Conservation (phyloP, 2,888 invertebrate genomes). For the Plebejus argus region DNA sequence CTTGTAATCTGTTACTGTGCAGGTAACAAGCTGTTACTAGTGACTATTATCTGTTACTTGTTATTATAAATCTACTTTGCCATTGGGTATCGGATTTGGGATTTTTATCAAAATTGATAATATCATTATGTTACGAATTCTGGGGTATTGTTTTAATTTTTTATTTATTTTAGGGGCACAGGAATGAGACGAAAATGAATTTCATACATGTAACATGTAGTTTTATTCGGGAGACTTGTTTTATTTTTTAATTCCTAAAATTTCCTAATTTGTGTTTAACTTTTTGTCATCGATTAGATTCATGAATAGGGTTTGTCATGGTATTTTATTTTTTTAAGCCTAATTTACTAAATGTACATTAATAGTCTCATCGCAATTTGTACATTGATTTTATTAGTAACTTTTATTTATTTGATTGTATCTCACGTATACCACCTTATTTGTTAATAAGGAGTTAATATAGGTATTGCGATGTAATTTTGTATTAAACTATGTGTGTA, state of each 20-base stretch:
- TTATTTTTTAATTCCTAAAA: not conserved
- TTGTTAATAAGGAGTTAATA: slow-evolving; percentile 68
- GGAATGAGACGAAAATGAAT: not conserved
- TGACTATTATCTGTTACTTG: not conserved
- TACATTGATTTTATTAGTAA: slow-evolving; percentile 12
- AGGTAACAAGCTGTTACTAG: slow-evolving; percentile 8
- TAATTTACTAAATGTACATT: not conserved
- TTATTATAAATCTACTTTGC: not conserved
- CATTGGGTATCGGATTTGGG: not conserved
- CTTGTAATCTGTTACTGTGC: slow-evolving; percentile 13
- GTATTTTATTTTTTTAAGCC: not conserved
- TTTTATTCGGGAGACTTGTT: not conserved
- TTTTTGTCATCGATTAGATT: not conserved
- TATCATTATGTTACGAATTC: not conserved
- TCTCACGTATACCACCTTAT: slow-evolving; percentile 76
- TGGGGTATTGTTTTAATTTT: not conserved
- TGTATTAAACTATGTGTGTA: slow-evolving; percentile 49
- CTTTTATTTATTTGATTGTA: slow-evolving; percentile 41
- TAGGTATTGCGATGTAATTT: slow-evolving; percentile 60
- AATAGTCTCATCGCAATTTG: not conserved
- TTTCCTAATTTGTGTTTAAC: not conserved
- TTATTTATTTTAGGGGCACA: not conserved
- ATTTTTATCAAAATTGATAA: not conserved
- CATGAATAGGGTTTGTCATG: not conserved
- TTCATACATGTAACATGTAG: not conserved